Base-by-base conservation (phyloP, 2,113 vertebrate species). In the Synchiropus splendidus region DNA sequence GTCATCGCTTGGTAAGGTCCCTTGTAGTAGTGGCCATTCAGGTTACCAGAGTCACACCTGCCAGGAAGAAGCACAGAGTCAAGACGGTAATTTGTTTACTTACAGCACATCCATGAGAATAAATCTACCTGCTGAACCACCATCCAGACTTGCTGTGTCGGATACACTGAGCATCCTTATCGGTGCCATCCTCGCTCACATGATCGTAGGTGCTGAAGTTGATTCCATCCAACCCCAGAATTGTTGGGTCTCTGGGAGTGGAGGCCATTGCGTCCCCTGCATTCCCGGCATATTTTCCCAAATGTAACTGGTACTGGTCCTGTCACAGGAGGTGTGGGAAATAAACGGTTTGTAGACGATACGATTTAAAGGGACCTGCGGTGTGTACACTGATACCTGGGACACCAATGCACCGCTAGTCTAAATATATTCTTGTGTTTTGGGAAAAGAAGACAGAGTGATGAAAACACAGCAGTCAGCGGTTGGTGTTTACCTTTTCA, bases 1-100 rank as follows among this genome's bases (percentile, higher is more conserved):
- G 83, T 84, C 27, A 78, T 27, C 0, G 85, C 86, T 0, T 69
- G 47, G 12, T 89, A 88, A 6, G 88, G 76, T 2, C 90, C 88
- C 0, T 31, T 64, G 64, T 92, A 80, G 74, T 91, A 89, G 1
- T 87, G 53, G 1, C 90, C 90, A 1, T 92, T 92, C 68, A 91
- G 75, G 64, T 93, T 93, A 48, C 89, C 85, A 48, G 91, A 80
- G 64, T 92, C 87, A 77, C 92, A 94, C 81, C 91, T 94, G 79
- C 67, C 70, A 79, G 59, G 14, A 11, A 12, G 34, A 12, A 5
- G 11, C 12, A 33, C 14, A 11, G 12, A 6, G 16, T 16, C 12
- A 39, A 21, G 27, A 11, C 10, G 10, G 27, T 10, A 14, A 31
- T 6, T 1, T 18, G 18, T 2, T 43, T 53, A 64, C 34, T 8